These are phyloP conservation scores for Cheilosia urbana DNA, from an alignment of 2,888 invertebrate genomes.

Conservation along the genomic window DNA sequence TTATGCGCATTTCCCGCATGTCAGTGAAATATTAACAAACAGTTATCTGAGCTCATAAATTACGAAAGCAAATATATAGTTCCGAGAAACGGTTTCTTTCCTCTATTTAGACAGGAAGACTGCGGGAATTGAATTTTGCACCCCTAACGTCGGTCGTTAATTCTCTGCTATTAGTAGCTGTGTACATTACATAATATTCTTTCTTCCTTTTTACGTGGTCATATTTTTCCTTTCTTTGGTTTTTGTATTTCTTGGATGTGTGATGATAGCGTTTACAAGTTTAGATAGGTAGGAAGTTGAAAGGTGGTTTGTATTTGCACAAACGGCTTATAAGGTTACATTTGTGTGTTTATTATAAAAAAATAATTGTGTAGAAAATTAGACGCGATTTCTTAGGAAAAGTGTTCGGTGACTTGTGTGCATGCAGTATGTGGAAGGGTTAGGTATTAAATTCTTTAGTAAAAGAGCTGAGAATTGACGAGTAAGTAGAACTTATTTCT, in stretches of 20 bases:
- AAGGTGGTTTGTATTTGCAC: conserved; percentile 22
- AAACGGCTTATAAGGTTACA: conserved; percentile 6
- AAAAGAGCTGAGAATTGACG: too few species aligned
- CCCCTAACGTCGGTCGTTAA: conserved; percentile 2
- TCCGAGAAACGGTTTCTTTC: conserved; percentile 16
- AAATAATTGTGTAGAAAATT: background rate
- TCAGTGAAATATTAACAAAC: conserved; percentile 44
- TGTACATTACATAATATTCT: conserved; percentile 7
- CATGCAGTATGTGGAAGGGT: too few species aligned
- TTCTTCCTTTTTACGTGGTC: background rate
- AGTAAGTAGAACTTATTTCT: too few species aligned
- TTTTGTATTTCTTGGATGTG: conserved; percentile 17
- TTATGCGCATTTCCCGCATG: conserved; percentile 50
- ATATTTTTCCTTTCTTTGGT: background rate
- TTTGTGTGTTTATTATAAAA: background rate
- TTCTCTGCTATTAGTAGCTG: conserved; percentile 30
- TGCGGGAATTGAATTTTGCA: conserved; percentile 31
- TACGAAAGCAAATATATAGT: conserved; percentile 31
- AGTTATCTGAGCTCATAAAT: conserved; percentile 23
- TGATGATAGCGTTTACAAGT: conserved; percentile 38
- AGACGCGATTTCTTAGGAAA: too few species aligned
- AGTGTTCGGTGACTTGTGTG: too few species aligned
- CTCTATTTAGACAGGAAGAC: conserved; percentile 2
- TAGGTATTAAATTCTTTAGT: too few species aligned
- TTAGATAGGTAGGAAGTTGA: conserved; percentile 1